Percentiles rank a stretch among this genome's conserved stretches.
These are phyloP conservation scores for Orthosia incerta DNA, from an alignment of 2,888 invertebrate genomes.

Conservation along the genomic window DNA sequence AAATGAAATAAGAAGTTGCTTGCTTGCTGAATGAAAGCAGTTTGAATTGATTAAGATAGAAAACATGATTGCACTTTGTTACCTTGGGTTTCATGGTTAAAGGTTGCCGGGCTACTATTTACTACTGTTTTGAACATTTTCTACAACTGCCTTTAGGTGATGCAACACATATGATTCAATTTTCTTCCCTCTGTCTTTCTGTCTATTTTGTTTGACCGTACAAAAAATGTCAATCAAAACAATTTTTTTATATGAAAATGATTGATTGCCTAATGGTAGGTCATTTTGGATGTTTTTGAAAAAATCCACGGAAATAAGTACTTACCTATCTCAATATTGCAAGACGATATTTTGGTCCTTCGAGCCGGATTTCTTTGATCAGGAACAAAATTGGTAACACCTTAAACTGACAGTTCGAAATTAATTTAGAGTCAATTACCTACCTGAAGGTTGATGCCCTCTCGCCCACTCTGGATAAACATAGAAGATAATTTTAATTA, in stretches of 20 bases:
- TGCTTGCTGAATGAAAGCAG: neutral
- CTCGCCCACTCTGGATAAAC: neutral
- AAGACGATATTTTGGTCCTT: slow-evolving; percentile 11
- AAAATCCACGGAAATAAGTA: neutral
- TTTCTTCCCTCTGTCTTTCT: too few species aligned
- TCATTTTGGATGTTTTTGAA: neutral
- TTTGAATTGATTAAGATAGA: too few species aligned
- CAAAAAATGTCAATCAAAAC: too few species aligned
- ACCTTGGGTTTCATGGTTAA: neutral
- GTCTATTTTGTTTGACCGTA: too few species aligned
- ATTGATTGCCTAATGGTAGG: neutral
- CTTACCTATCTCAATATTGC: neutral
- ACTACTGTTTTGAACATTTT: too few species aligned
- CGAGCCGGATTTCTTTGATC: slow-evolving; percentile 17
- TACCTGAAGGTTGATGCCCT: neutral
- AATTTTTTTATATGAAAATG: too few species aligned
- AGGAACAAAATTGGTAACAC: neutral
- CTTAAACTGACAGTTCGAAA: neutral
- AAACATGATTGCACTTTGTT: neutral
- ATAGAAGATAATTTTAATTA: slow-evolving; percentile 2
- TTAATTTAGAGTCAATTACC: neutral
- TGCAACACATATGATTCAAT: too few species aligned
- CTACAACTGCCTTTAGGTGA: too few species aligned
- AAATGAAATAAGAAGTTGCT: neutral
- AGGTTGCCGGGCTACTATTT: neutral